Evolutionary conservation across 2,888 invertebrate species (phyloP).

Genomic region (Platycnemis pennipes): DNA sequence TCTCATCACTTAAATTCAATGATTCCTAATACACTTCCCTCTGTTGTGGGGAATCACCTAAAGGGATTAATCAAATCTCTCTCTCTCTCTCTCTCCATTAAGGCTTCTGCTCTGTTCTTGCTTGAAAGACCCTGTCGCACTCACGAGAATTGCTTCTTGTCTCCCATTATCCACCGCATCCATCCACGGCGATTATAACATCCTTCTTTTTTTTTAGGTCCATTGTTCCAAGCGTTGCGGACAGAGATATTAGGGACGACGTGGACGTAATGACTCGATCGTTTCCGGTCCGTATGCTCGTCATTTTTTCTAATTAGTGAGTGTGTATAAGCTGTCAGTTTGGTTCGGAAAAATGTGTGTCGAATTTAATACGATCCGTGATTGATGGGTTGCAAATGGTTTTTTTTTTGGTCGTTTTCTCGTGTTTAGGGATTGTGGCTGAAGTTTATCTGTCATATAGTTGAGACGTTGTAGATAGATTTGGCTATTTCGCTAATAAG

Average conservation of each 20-base stretch:
- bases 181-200: background rate
- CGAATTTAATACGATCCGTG: background rate
- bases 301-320: background rate
- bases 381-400: background rate
- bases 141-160: background rate
- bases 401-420: too few species aligned
- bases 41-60: background rate
- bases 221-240: background rate
- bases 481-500: background rate
- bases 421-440: too few species aligned
- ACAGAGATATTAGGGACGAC: background rate
- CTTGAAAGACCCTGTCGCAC: background rate
- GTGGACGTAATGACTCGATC: background rate
- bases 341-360: background rate
- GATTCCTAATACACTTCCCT: background rate
- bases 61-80: background rate
- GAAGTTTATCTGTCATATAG: too few species aligned
- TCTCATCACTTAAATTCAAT: background rate
- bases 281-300: background rate
- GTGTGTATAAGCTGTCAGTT: background rate
- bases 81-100: background rate
- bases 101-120: background rate
- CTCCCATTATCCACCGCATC: background rate
- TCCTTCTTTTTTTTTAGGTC: background rate
- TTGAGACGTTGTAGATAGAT: too few species aligned